phyloP scores from a whole-genome alignment of 1,140 invertebrate genomes.

The Solenopsis fugax region DNA sequence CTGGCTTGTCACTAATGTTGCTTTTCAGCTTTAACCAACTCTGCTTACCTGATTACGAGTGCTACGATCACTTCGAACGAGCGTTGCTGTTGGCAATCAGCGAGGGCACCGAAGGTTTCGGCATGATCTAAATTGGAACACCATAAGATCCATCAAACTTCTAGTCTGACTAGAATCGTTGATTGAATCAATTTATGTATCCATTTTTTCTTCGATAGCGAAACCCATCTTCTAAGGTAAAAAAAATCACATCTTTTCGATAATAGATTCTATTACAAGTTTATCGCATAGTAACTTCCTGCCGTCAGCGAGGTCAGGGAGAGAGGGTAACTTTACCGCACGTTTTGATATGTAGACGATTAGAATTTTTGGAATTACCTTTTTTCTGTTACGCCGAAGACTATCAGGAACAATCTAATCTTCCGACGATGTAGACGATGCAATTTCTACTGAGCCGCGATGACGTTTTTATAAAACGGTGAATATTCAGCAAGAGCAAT shows the following conservation, averaged over 20 bases:
- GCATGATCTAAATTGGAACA: conserved; percentile 91
- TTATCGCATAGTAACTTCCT: background rate
- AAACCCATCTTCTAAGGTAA: conserved; percentile 4
- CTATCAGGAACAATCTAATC: conserved; percentile 67
- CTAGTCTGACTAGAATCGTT: conserved; percentile 56
- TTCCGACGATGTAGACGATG: conserved; percentile 34
- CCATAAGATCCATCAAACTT: conserved; percentile 33
- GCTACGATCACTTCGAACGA: conserved; percentile 97
- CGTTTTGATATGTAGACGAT: conserved; percentile 62
- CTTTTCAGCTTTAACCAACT: conserved; percentile 96
- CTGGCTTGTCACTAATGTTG: conserved; percentile 56
- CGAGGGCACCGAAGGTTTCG: conserved; percentile 98
- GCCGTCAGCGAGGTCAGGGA: background rate
- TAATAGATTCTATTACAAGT: conserved; percentile 32
- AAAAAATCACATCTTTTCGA: conserved; percentile 8
- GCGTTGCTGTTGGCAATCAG: conserved; percentile 96
- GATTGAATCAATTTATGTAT: conserved; percentile 50
- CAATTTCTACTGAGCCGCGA: conserved; percentile 64
- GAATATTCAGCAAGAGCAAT: conserved; percentile 65
- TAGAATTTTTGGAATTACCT: conserved; percentile 39
- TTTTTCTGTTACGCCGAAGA: conserved; percentile 55
- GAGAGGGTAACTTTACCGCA: conserved; percentile 39
- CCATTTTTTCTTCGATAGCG: conserved; percentile 19
- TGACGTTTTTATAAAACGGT: conserved; percentile 70
- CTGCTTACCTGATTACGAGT: conserved; percentile 97